A percentile compares a stretch with the other conserved stretches of the same genome.
Evolutionary conservation across 2,113 vertebrate species (phyloP).

Genomic region (Muntiacus reevesi): DNA sequence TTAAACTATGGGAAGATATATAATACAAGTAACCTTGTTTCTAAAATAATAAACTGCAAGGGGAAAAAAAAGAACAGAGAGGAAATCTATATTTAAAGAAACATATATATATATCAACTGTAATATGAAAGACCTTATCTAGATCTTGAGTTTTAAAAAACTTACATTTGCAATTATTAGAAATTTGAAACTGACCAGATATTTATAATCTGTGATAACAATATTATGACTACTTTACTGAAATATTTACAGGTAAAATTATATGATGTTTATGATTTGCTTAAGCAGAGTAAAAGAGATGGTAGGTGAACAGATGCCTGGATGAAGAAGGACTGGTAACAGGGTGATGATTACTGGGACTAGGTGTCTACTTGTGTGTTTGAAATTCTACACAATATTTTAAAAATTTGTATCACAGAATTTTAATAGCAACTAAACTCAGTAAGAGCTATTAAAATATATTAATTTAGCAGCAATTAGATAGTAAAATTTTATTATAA

Average conservation of each 20-base stretch:
- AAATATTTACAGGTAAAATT: slow-evolving; percentile 13
- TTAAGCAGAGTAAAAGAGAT: neutral
- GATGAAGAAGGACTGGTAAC: neutral
- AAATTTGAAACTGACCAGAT: neutral
- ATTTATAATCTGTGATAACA: neutral
- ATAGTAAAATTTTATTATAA: neutral
- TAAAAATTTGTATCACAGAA: neutral
- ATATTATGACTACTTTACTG: neutral
- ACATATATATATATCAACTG: neutral
- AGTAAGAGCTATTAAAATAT: neutral
- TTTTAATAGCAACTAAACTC: slow-evolving; percentile 16
- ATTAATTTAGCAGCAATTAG: neutral
- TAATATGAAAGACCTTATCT: neutral
- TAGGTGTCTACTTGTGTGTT: neutral
- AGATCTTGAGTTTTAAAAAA: neutral
- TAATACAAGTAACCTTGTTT: neutral
- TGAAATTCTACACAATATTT: slow-evolving; percentile 26
- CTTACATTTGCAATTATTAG: neutral
- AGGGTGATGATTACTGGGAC: neutral
- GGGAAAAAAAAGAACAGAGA: neutral
- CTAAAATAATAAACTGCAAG: neutral
- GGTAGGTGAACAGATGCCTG: neutral
- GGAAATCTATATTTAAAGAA: neutral
- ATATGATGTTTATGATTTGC: neutral
- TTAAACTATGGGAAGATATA: neutral